A percentile compares a stretch with the other conserved stretches of the same genome.
These are phyloP conservation scores for Microtus montanus DNA, from an alignment of 2,113 vertebrate genomes.

Conservation along the genomic window DNA sequence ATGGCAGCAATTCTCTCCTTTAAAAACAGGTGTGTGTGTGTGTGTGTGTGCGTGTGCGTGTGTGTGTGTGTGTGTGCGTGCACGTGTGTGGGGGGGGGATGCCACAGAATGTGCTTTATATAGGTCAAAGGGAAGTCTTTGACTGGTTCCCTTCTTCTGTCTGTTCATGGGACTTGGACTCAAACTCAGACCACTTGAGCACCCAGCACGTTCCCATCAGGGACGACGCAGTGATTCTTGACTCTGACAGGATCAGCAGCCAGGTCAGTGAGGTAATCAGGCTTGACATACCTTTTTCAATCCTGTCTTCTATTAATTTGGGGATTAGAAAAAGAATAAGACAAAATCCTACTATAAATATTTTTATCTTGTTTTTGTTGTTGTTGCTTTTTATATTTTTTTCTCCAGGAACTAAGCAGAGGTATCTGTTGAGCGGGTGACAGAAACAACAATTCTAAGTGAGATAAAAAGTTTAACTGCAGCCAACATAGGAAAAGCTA, in stretches of 20 bases:
- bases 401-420: not conserved
- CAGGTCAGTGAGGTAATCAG: not conserved
- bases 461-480: not conserved
- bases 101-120: not conserved
- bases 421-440: not conserved
- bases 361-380: not conserved
- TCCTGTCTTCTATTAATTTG: not conserved
- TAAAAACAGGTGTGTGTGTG: not conserved
- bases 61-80: no score
- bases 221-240: not conserved
- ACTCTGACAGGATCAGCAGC: not conserved
- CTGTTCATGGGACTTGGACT: not conserved
- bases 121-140: not conserved
- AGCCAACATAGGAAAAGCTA: not conserved
- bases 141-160: not conserved
- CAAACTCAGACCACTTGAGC: not conserved
- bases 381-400: not conserved
- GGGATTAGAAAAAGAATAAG: not conserved
- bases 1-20: not conserved
- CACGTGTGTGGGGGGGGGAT: not conserved
- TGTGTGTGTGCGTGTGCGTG: not conserved
- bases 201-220: not conserved
- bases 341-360: not conserved
- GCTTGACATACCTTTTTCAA: not conserved
- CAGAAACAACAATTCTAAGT: constrained; percentile 4